Evolutionary conservation across 37 sponge, comb jelly and placozoan species (phyloP).

Genomic region (Cladorhizidae sp.): DNA sequence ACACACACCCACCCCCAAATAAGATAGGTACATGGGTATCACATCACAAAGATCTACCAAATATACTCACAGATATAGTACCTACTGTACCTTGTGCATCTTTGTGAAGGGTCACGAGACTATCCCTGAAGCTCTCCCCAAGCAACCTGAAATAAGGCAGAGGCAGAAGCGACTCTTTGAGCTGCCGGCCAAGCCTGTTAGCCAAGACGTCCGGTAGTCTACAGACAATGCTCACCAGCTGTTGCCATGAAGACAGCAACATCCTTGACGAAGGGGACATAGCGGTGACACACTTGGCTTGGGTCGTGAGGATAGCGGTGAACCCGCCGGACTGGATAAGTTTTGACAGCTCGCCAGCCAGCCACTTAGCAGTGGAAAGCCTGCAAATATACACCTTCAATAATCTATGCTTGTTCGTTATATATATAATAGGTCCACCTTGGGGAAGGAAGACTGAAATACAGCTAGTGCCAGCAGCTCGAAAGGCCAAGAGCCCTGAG

Average conservation of each 20-base stretch:
- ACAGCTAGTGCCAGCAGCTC: too few relatives aligned
- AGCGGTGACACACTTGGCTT: not conserved
- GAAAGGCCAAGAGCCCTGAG: too few relatives aligned
- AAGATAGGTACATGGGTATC: not conserved
- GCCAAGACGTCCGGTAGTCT: slow-evolving; percentile 53
- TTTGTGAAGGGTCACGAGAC: slow-evolving; percentile 8
- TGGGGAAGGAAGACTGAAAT: not conserved
- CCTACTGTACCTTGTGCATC: slow-evolving; percentile 7
- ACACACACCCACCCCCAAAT: too few relatives aligned
- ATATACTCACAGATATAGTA: not conserved
- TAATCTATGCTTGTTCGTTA: not conserved
- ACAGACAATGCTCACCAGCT: slow-evolving; percentile 30
- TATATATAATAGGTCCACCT: not conserved
- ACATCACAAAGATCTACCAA: not conserved
- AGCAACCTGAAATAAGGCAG: slow-evolving; percentile 15
- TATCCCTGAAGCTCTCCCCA: not conserved
- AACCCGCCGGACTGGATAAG: not conserved
- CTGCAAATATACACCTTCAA: slow-evolving; percentile 8
- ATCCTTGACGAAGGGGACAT: too few relatives aligned
- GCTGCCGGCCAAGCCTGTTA: not conserved
- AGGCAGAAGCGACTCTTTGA: slow-evolving; percentile 31
- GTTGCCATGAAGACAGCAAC: slow-evolving; percentile 22
- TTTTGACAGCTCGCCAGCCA: slow-evolving; percentile 16
- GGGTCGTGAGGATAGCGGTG: not conserved
- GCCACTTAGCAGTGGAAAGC: slow-evolving; percentile 27